Base-by-base conservation (phyloP, 2,888 invertebrate genomes). In the Pyrrhosoma nymphula region DNA sequence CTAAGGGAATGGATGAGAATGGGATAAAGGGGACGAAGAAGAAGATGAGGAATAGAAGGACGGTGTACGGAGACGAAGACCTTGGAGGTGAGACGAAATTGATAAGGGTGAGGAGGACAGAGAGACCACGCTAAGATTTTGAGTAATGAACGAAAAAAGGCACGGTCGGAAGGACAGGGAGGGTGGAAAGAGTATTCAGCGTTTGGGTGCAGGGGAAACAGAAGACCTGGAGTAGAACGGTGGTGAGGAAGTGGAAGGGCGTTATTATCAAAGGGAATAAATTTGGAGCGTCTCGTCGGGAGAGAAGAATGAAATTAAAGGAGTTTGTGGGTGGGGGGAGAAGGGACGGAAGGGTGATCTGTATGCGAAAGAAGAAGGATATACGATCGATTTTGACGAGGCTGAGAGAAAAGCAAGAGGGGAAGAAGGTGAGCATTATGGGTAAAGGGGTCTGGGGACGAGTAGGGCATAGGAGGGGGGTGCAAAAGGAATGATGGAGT, bases 231-330 rank as follows among this genome's bases (percentile, higher is more conserved):
- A 47, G 18, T 39, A 8, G 88, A 30, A 39, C 20, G 88, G 55
- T 20, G 69, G n/a, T 1, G 88, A 55, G 39, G 60, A 60, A 20
- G 16, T 60, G 88, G 20, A 47, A 47, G 93, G 63, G 93, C 69
- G n/a, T 93, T 93, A 93, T 93, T 93, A 93, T 93, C 93, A 93
- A 93, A 93, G 93, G 89, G 93, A 93, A 93, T 93, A 93, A 93
- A 93, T 63, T 91, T 91, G 63, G 63, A 75, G 47, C n/a, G 69
- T 60, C 20, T 60, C 60, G 60, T 26, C 23, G 30, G 20, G 47
- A 56, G 23, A 56, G 39, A 63, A 35, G 89, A 89, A 89, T 56
- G 47, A 89, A 89, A 89, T 89, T 89, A 89, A 82, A 89, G 89
- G 89, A 89, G 89, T 89, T 26, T 60, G 89, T 18, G 89, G 56